Evolutionary conservation across 2,113 vertebrate species (phyloP).

Genomic region (Halcyon malimbica): DNA sequence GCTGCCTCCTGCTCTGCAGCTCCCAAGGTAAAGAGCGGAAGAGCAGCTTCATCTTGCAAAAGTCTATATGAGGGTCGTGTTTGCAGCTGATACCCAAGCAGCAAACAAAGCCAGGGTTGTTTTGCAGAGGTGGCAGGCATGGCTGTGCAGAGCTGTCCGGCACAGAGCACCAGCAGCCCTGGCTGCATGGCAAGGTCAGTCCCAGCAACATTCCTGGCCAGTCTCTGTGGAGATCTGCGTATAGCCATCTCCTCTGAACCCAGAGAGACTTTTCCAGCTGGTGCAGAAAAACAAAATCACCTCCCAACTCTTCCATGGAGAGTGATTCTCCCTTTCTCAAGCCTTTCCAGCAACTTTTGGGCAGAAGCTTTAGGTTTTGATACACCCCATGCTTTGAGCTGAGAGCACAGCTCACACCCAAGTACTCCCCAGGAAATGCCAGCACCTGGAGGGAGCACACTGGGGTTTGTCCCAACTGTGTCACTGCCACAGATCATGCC

Average conservation of each 20-base stretch:
- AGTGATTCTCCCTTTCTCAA: background rate
- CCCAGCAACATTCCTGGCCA: too few species aligned
- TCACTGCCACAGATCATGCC: rapidly evolving
- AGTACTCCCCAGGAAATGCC: background rate
- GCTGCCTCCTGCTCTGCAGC: background rate
- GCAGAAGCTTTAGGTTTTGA: background rate
- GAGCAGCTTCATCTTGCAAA: background rate
- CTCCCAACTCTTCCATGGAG: background rate
- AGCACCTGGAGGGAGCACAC: rapidly evolving
- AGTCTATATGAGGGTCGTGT: rapidly evolving
- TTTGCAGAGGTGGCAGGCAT: rapidly evolving
- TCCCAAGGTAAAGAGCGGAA: background rate
- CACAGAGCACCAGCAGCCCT: background rate
- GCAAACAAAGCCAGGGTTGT: background rate
- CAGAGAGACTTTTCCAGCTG: rapidly evolving
- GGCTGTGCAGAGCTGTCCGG: rapidly evolving
- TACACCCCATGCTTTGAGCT: rapidly evolving
- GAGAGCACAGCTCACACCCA: rapidly evolving
- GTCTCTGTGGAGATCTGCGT: background rate
- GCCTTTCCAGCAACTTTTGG: background rate
- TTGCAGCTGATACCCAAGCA: background rate
- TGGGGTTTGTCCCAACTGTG: background rate
- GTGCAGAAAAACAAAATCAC: background rate
- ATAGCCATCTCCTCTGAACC: background rate
- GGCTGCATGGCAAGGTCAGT: rapidly evolving